A percentile compares a stretch with the other conserved stretches of the same genome.
phyloP scores from a whole-genome alignment of 2,113 vertebrate genomes.

The Brienomyrus brachyistius region DNA sequence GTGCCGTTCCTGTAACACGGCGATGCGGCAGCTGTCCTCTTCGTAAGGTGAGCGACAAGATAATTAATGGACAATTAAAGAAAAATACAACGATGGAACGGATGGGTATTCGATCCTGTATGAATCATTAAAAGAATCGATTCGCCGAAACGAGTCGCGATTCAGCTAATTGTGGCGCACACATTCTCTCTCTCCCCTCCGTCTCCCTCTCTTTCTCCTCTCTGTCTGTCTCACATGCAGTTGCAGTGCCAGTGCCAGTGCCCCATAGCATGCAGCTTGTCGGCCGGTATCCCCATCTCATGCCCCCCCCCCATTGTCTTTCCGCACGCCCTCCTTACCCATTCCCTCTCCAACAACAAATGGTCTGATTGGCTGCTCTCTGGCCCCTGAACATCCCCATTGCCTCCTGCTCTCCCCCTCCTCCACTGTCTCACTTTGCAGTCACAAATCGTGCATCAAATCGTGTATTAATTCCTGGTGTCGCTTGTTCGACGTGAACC shows the following conservation, averaged over 20 bases:
- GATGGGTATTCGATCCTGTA: not conserved
- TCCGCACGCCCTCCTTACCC: not conserved
- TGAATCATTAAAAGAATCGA: not conserved
- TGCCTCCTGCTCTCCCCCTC: not conserved
- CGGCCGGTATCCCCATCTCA: not conserved
- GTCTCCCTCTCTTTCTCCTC: not conserved
- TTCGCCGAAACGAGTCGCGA: not conserved
- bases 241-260: not conserved
- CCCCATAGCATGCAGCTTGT: not conserved
- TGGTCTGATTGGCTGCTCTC: not conserved
- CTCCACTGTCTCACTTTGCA: not conserved
- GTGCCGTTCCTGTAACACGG: not conserved
- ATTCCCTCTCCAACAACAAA: not conserved
- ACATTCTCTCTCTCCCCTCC: not conserved
- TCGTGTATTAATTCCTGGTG: not conserved
- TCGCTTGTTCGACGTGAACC: not conserved
- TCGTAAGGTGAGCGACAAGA: not conserved
- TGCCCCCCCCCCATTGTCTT: not conserved
- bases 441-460: not conserved
- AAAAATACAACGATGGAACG: not conserved
- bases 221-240: conserved; percentile 1
- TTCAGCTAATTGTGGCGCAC: not conserved
- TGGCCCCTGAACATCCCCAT: not conserved
- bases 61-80: not conserved
- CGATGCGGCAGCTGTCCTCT: not conserved